Conservation (phyloP, 2,113 vertebrate species). For the Scolopax mira region DNA sequence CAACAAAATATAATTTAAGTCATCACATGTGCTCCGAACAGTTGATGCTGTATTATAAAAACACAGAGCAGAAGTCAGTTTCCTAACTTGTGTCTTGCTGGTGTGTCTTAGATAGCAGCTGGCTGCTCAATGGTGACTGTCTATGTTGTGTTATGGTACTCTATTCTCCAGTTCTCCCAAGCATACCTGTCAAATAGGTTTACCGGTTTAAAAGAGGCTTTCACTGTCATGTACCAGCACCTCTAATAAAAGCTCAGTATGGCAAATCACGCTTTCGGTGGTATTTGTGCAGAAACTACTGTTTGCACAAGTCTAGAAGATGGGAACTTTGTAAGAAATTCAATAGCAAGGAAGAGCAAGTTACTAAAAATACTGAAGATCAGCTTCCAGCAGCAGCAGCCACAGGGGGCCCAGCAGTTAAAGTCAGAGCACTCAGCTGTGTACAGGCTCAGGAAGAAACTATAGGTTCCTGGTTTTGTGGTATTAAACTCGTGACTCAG, state of each 20-base stretch:
- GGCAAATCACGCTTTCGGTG: neutral
- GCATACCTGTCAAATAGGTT: neutral
- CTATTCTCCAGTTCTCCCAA: neutral
- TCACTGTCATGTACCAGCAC: neutral
- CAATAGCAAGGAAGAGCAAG: constrained; percentile 32
- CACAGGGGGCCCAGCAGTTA: neutral
- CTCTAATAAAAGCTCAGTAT: neutral
- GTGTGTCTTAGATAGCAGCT: neutral
- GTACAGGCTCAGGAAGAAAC: neutral
- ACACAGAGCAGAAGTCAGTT: neutral
- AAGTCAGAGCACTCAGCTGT: neutral
- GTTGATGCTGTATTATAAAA: neutral
- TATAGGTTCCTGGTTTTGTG: neutral
- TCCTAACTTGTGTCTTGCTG: neutral
- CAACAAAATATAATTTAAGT: neutral
- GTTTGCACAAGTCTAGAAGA: neutral
- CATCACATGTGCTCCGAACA: accelerated
- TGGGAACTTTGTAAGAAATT: constrained; percentile 23
- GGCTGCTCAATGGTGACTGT: neutral
- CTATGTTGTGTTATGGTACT: accelerated
- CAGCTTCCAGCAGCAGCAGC: neutral
- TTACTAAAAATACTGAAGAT: constrained; percentile 44
- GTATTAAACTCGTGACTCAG: neutral
- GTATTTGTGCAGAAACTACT: constrained; percentile 26
- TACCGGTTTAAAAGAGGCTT: neutral